A percentile compares a stretch with the other conserved stretches of the same genome.
Evolutionary conservation across 2,113 vertebrate species (phyloP).

Genomic region (Macaca fascicularis): T2T-MFA8v1.1 NC_088381.1:46068001-46068500

Average conservation of each 20-base stretch:
- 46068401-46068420: not conserved
- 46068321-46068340: not conserved
- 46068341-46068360: not conserved
- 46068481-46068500: not conserved
- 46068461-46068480: not conserved
- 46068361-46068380: not conserved
- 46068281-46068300: not conserved
- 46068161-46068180: not conserved
- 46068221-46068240: not conserved
- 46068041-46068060: not conserved
- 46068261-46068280: conserved; percentile 25
- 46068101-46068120: not conserved
- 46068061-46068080: not conserved
- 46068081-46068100: not conserved
- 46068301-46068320: not conserved
- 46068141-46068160: not conserved
- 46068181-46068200: not conserved
- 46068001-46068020: not conserved
- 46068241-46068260: conserved; percentile 29
- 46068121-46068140: not conserved
- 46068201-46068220: not conserved
- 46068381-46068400: not conserved
- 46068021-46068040: not conserved
- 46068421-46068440: not conserved
- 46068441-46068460: not conserved